Evolutionary conservation across 2,113 vertebrate species (phyloP).

Genomic region (Vireo altiloquus): DNA sequence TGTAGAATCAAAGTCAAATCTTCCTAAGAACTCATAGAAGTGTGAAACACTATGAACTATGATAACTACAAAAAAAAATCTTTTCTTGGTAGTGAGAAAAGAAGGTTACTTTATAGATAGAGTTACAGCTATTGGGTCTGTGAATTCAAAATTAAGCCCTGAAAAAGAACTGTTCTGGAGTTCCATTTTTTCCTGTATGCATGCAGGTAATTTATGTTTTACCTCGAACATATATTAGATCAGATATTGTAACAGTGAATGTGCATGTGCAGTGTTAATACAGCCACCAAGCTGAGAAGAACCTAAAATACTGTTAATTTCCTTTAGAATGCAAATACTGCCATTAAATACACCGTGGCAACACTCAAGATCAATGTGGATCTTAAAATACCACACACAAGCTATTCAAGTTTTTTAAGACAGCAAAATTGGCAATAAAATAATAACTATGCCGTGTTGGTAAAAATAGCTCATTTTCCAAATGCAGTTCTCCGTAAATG

Average conservation of each 20-base stretch:
- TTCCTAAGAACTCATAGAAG: neutral
- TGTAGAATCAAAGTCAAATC: neutral
- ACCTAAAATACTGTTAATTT: neutral
- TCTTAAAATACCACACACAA: neutral
- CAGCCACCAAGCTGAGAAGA: neutral
- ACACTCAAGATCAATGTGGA: neutral
- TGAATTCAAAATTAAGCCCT: neutral
- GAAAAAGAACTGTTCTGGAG: neutral
- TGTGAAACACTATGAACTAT: neutral
- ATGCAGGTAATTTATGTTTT: neutral
- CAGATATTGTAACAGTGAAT: neutral
- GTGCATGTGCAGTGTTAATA: neutral
- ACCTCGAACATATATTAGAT: neutral
- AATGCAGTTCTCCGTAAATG: neutral
- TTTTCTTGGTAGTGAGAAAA: neutral
- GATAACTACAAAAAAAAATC: neutral
- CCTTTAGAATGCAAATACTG: neutral
- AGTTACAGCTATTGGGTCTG: neutral
- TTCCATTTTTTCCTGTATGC: neutral
- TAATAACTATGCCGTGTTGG: neutral
- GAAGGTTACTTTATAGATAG: neutral
- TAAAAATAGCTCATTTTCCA: constrained; percentile 32
- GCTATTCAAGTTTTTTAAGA: neutral
- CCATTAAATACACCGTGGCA: neutral
- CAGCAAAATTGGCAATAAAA: neutral